Conservation (phyloP, 2,797 vertebrate genomes). For the Dryobates pubescens region DNA sequence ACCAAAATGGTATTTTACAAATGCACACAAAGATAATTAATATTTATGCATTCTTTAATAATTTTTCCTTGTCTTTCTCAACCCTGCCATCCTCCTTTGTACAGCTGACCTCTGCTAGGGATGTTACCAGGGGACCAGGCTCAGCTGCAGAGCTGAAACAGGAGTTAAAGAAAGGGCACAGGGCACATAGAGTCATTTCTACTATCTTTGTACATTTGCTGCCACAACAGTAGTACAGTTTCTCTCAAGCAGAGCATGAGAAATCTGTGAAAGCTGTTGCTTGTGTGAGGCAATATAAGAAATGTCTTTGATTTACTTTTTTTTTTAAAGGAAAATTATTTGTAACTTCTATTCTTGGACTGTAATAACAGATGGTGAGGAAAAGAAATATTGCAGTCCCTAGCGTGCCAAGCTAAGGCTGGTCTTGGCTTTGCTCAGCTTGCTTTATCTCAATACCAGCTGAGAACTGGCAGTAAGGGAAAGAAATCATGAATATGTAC, state of each 20-base stretch:
- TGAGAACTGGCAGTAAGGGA: not conserved
- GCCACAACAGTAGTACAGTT: not conserved
- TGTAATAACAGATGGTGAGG: not conserved
- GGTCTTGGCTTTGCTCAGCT: not conserved
- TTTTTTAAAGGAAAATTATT: not conserved
- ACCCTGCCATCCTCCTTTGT: fast-evolving
- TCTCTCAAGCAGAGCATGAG: not conserved
- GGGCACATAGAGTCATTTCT: fast-evolving
- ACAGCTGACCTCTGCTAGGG: not conserved
- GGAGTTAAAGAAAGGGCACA: not conserved
- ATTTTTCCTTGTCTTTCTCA: not conserved
- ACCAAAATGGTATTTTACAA: not conserved
- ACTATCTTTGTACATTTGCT: not conserved
- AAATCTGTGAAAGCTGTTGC: not conserved
- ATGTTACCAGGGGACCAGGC: not conserved
- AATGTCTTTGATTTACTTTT: not conserved
- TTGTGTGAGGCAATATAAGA: not conserved
- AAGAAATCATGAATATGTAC: not conserved
- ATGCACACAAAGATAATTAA: not conserved
- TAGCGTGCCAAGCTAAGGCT: not conserved
- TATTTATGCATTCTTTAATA: not conserved
- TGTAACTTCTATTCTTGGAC: not conserved
- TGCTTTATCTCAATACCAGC: not conserved
- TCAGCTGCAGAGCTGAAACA: not conserved
- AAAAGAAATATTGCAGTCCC: not conserved